Evolutionary conservation across 2,113 vertebrate species (phyloP), one percentile per base, ranked within the genome.

Genomic region (Forbesichthys agassizii): DNA sequence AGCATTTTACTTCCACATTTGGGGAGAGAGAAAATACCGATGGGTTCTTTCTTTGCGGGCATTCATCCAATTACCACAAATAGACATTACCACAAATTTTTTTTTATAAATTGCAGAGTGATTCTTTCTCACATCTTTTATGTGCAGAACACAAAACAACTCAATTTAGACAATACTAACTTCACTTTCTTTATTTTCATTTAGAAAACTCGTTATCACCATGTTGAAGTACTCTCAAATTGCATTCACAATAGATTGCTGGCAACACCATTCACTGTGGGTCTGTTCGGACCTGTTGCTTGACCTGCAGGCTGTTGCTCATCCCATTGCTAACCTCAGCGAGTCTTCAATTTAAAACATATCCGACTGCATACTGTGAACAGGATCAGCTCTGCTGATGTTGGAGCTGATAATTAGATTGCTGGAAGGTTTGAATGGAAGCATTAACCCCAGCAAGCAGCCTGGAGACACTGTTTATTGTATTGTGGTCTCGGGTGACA

Each of bases 371-470:
- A 16, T 11, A 53, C 42, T 65, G 67, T 59, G 63, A 74, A 79
- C 87, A 84, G 73, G 90, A 75, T 73, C 61, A 61, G 83, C 89
- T 79, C 65, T 81, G 84, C 81, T 81, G 64, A 66, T 56, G 54
- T 77, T 47, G 58, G 64, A 88, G 51, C 84, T 84, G 90, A 90
- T 92, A 92, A 92, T 93, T 82, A 90, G 64, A 68, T 81, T 56
- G 61, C 57, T 33, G 53, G 63, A 70, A 65, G 62, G 61, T 78
- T 68, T 14, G n/a, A 69, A 67, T 65, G 73, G 74, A 77, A 71
- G 65, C 61, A 48, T 9, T 65, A 73, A 78, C 79, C 65, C 77
- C 36, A 58, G 61, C 33, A 10, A 48, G 48, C 68, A 67, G 71
- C 74, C 72, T 51, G 4, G 66, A 81, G 75, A 82, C 74, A 42